Evolutionary conservation across 2,888 invertebrate species (phyloP), one percentile per base, ranked within the genome.

Genomic region (Idaea straminata): DNA sequence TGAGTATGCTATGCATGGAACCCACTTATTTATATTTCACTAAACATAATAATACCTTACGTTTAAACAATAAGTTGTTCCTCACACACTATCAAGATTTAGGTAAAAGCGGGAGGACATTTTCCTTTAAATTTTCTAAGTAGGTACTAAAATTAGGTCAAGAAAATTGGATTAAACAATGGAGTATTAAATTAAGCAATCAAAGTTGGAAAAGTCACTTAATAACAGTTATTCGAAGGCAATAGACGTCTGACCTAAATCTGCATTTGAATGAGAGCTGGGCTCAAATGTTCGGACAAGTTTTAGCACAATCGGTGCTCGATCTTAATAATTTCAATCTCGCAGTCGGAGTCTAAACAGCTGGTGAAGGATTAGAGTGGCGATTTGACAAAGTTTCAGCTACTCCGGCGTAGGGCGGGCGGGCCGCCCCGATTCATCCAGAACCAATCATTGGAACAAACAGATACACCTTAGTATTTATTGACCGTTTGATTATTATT

Each of bases 261-360:
- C 85, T 91, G 84, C 88, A 91, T 88, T 84, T 85, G 88, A 91
- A 90, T 89, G 78, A 85, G 82, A 78, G 80, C 77, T 78, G 76
- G 77, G 77, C 82, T 84, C 82, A 80, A 83, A 77, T 84, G 80
- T 79, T 80, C 80, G 76, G 81, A 86, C 85, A 87, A 91, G 83
- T 87, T 91, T 66, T 78, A 83, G 82, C 82, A 86, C 88, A 90
- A 91, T 92, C 87, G 80, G 79, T 80, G 78, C 80, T 83, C 84
- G 76, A 89, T 91, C 91, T 89, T 90, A 88, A 89, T 91, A 88
- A 91, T 85, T 87, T 83, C 85, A 85, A 88, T 89, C 83, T 85
- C 83, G 74, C 80, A 79, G 83, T 83, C 83, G 81, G 82, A 87
- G 83, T 84, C 85, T 87, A 88, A 89, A 88, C 87, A 87, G 82